These are phyloP conservation scores for Naso thynnoides DNA, from an alignment of 2,797 vertebrate genomes.

Conservation along the genomic window DNA sequence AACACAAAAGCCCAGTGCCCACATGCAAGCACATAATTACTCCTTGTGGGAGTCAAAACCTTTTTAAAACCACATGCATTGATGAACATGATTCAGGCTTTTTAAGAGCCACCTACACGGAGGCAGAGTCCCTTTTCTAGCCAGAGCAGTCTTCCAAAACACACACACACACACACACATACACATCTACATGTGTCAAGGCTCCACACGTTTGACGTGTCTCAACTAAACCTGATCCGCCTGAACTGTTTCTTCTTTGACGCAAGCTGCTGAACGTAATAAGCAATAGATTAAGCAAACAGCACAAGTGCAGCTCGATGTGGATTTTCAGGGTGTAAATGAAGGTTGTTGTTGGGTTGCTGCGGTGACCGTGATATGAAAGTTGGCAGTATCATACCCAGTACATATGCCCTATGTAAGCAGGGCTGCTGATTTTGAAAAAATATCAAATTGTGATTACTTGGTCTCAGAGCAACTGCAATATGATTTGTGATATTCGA, in stretches of 20 bases:
- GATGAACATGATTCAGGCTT: slow-evolving; percentile 7
- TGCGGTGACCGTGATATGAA: too few species aligned
- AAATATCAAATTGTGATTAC: too few species aligned
- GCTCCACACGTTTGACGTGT: slow-evolving; percentile 13
- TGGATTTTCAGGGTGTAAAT: neutral
- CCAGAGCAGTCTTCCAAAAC: neutral
- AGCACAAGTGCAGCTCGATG: slow-evolving; percentile 16
- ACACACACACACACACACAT: neutral
- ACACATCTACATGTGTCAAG: neutral
- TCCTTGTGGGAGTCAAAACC: neutral
- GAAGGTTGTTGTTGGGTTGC: too few species aligned
- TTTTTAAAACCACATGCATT: neutral
- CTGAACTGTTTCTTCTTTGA: slow-evolving; percentile 11
- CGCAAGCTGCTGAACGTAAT: neutral
- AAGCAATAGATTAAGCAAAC: neutral
- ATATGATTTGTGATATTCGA: too few species aligned
- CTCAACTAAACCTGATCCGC: slow-evolving; percentile 32
- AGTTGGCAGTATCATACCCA: too few species aligned
- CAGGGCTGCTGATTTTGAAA: too few species aligned
- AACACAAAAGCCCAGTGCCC: neutral
- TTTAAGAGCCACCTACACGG: neutral
- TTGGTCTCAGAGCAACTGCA: too few species aligned
- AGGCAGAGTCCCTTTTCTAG: slow-evolving; percentile 1
- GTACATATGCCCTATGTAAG: too few species aligned
- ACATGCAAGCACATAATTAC: slow-evolving; percentile 17